These are phyloP conservation scores for Ernsta delagoae DNA, from an alignment of 2,888 invertebrate species.

Conservation along the genomic window DNA sequence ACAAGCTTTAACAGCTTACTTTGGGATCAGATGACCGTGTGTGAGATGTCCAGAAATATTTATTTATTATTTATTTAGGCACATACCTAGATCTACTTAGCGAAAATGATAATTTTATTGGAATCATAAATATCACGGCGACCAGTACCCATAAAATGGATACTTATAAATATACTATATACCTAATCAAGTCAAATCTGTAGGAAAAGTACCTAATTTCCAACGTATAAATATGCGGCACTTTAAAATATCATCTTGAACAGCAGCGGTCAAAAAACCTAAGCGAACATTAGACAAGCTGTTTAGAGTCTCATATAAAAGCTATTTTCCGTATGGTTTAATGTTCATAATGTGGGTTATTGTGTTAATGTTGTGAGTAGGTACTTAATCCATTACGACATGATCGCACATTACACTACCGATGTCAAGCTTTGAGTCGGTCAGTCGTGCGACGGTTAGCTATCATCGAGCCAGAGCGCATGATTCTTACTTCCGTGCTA, in stretches of 20 bases:
- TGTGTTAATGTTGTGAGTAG: constrained; percentile 65
- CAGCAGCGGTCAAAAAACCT: constrained; percentile 41
- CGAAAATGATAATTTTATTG: no score
- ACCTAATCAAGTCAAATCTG: not conserved
- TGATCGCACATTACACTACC: constrained; percentile 49
- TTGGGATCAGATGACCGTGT: no score
- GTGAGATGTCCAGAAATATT: no score
- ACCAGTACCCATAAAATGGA: no score
- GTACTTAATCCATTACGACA: constrained; percentile 63
- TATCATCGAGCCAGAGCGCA: constrained; percentile 26
- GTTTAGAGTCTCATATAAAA: constrained; percentile 46
- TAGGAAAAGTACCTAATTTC: not conserved
- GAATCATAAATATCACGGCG: no score
- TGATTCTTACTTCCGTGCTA: constrained; percentile 41
- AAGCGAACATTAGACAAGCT: constrained; percentile 48
- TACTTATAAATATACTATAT: no score
- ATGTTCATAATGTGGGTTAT: constrained; percentile 66
- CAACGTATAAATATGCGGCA: not conserved
- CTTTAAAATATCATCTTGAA: not conserved
- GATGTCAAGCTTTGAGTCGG: constrained; percentile 45
- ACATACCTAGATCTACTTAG: no score
- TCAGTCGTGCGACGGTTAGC: constrained; percentile 39
- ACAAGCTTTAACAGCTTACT: no score
- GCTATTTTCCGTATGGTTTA: constrained; percentile 59
- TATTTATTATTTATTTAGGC: no score